These are phyloP conservation scores for Ophion ellenae DNA, from an alignment of 2,888 invertebrate species.

Conservation along the genomic window DNA sequence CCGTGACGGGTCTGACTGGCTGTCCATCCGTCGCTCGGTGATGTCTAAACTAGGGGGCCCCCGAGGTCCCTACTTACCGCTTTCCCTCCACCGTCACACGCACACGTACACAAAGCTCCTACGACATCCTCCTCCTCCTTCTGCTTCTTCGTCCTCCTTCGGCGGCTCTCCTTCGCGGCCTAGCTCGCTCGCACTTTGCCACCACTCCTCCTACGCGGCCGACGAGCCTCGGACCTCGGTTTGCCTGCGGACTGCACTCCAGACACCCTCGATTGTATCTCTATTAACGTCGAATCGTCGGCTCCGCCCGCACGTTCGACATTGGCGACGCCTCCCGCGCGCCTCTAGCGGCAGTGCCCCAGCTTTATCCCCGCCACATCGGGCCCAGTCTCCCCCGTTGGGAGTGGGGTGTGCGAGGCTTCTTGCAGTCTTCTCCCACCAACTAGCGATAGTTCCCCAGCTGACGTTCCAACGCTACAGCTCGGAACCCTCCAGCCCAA, in stretches of 20 bases:
- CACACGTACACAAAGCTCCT: slow-evolving; percentile 62
- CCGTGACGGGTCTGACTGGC: slow-evolving; percentile 84
- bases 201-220: slow-evolving; percentile 79
- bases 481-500: slow-evolving; percentile 24
- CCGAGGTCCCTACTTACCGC: slow-evolving; percentile 82
- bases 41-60: slow-evolving; percentile 83
- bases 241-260: slow-evolving; percentile 77
- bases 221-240: slow-evolving; percentile 33
- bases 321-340: slow-evolving; percentile 46
- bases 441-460: neutral
- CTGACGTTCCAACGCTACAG: neutral
- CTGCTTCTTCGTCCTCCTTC: slow-evolving; percentile 69
- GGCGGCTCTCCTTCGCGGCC: slow-evolving; percentile 25
- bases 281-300: slow-evolving; percentile 80
- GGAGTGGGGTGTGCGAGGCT: slow-evolving; percentile 18
- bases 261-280: slow-evolving; percentile 84
- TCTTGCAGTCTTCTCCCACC: slow-evolving; percentile 30
- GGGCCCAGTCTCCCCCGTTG: neutral
- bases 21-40: slow-evolving; percentile 84
- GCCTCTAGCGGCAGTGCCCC: slow-evolving; percentile 18
- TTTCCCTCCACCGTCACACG: slow-evolving; percentile 64
- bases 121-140: slow-evolving; percentile 76
- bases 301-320: slow-evolving; percentile 77
- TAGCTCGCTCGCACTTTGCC: slow-evolving; percentile 57
- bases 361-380: slow-evolving; percentile 25